Conservation (phyloP, 2,888 invertebrate species). For the Xestobium rufovillosum region DNA sequence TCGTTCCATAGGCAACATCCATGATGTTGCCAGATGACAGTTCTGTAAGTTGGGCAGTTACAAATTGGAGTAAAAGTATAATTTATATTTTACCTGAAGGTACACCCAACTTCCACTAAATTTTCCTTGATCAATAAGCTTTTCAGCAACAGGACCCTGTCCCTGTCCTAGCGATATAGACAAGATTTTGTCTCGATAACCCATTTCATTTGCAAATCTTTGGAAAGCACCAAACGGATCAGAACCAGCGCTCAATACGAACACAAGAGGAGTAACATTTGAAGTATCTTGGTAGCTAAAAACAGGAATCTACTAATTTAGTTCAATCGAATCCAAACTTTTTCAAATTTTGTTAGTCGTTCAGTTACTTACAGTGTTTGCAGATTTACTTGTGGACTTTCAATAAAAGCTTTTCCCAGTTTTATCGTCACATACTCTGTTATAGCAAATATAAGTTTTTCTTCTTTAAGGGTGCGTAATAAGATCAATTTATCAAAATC, state of each 20-base stretch:
- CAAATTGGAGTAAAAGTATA: too few species aligned
- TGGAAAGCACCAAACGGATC: constrained; percentile 81
- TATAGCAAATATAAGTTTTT: constrained; percentile 73
- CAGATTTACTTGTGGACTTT: constrained; percentile 69
- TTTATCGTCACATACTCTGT: constrained; percentile 71
- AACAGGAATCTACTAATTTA: constrained; percentile 18
- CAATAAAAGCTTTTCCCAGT: constrained; percentile 72
- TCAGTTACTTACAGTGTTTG: constrained; percentile 56
- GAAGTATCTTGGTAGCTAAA: constrained; percentile 65
- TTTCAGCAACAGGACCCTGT: constrained; percentile 83
- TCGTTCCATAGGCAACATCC: constrained; percentile 81
- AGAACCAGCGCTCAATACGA: constrained; percentile 81
- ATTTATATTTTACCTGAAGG: constrained; percentile 67
- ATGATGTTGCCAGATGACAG: constrained; percentile 87
- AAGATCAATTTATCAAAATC: constrained; percentile 77
- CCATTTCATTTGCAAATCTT: constrained; percentile 71
- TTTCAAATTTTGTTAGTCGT: too few species aligned
- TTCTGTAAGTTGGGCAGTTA: too few species aligned
- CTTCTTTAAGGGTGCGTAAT: constrained; percentile 67
- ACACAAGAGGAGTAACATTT: constrained; percentile 69
- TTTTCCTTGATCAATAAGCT: constrained; percentile 64
- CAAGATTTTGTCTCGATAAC: constrained; percentile 58
- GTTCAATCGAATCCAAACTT: too few species aligned
- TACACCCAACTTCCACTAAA: constrained; percentile 82
- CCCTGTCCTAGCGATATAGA: constrained; percentile 88